phyloP scores from a whole-genome alignment of 2,888 invertebrate genomes.

The Lycophotia porphyrea region DNA sequence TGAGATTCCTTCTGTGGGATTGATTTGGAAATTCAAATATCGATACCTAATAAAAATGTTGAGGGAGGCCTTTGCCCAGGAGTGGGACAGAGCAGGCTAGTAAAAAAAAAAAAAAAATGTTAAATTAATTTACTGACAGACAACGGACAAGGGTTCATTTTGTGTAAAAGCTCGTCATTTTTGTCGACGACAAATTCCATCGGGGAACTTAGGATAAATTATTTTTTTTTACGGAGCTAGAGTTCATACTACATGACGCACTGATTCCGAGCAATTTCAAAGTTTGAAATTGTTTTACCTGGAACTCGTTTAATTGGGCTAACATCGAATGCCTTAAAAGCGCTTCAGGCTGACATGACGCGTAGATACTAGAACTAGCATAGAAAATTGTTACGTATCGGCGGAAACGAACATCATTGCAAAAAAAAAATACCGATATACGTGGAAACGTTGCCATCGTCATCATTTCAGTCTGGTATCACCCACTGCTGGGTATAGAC shows the following conservation, averaged over 20 bases:
- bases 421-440: neutral
- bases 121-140: too few relatives aligned
- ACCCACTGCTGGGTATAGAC: neutral
- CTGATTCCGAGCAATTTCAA: slow-evolving; percentile 29
- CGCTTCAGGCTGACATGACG: slow-evolving; percentile 6
- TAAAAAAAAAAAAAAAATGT: too few relatives aligned
- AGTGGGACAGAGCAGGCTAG: too few relatives aligned
- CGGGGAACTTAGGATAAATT: neutral
- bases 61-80: too few relatives aligned
- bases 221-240: too few relatives aligned
- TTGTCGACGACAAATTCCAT: neutral
- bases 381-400: neutral
- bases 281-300: slow-evolving; percentile 29
- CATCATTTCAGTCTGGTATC: neutral
- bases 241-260: neutral
- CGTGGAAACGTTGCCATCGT: neutral
- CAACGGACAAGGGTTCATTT: too few relatives aligned
- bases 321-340: slow-evolving; percentile 12
- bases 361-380: neutral
- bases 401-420: neutral
- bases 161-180: neutral
- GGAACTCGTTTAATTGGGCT: slow-evolving; percentile 12
- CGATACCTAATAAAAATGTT: too few relatives aligned
- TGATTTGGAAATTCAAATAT: too few relatives aligned
- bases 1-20: too few relatives aligned